Conservation (phyloP, 2,113 vertebrate genomes). For the Damaliscus lunatus region DNA sequence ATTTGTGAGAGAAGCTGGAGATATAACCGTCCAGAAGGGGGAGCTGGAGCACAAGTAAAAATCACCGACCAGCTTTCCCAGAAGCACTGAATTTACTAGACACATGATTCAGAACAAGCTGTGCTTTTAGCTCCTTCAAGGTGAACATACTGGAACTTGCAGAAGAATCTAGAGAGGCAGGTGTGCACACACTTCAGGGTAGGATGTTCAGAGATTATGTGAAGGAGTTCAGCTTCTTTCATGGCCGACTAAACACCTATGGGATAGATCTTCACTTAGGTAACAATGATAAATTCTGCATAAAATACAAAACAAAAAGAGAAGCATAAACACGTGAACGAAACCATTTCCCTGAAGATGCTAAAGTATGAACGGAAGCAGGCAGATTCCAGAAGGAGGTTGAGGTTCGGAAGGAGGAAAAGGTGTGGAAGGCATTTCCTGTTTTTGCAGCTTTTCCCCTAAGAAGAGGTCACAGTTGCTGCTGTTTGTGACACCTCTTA, state of each 20-base stretch:
- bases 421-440: accelerated
- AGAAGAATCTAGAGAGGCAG: accelerated
- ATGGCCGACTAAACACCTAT: accelerated
- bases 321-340: accelerated
- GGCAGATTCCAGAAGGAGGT: background rate
- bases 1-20: background rate
- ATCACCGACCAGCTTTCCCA: accelerated
- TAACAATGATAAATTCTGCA: accelerated
- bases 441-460: background rate
- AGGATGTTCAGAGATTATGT: accelerated
- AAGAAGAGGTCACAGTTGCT: accelerated
- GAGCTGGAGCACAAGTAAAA: slow-evolving; percentile 31
- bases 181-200: accelerated
- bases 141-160: accelerated
- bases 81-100: background rate
- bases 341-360: background rate
- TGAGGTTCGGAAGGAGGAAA: background rate
- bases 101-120: accelerated
- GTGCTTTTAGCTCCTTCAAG: background rate
- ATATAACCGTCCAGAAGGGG: slow-evolving; percentile 39
- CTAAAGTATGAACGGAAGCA: background rate
- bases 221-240: too few species aligned
- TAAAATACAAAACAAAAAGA: background rate
- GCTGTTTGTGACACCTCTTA: accelerated
- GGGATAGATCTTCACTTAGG: background rate